phyloP scores from a whole-genome alignment of 64 coral and sea anemone genomes.

The Montipora capricornis region DNA sequence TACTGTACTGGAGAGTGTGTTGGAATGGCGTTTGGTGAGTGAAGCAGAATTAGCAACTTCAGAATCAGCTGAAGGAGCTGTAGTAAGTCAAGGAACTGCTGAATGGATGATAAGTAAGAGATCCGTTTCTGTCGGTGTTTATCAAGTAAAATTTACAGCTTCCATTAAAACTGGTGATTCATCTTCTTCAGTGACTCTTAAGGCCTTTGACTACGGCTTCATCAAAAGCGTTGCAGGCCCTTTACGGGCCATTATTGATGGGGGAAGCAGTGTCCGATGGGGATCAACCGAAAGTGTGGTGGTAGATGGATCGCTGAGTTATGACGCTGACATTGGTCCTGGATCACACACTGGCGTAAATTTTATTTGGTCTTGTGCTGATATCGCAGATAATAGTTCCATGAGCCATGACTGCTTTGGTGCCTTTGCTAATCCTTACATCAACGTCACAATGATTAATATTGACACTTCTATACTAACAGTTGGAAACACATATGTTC shows the following conservation, averaged over 20 bases:
- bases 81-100: background rate
- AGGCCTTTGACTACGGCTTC: background rate
- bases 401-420: background rate
- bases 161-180: background rate
- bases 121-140: background rate
- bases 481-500: background rate
- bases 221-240: background rate
- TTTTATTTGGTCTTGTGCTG: background rate
- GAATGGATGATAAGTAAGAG: background rate
- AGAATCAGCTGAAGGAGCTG: background rate
- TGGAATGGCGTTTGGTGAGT: background rate
- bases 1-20: background rate
- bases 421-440: background rate
- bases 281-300: background rate
- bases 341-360: background rate
- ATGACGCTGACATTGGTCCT: background rate
- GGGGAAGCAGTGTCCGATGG: conserved; percentile 4
- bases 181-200: background rate
- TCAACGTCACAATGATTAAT: background rate
- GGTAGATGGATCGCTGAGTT: background rate
- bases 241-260: background rate
- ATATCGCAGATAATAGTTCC: background rate
- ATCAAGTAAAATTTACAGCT: background rate
- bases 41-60: background rate
- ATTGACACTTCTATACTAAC: background rate